Conservation (phyloP, 2,797 vertebrate genomes). For the Ctenopoma multispine region DNA sequence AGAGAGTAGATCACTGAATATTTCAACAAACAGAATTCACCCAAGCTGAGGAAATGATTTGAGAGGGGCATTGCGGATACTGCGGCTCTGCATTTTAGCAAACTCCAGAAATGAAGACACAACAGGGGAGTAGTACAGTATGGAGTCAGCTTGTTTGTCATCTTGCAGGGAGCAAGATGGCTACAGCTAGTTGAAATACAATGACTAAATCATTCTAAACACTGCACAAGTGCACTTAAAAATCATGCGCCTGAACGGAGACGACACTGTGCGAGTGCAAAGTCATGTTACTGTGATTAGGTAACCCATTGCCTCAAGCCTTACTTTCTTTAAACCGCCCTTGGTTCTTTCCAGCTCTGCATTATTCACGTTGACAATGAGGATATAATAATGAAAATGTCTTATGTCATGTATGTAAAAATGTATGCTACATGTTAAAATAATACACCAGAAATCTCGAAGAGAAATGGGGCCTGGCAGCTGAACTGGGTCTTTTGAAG, state of each 20-base stretch:
- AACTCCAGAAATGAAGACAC: not conserved
- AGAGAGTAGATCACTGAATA: conserved; percentile 52
- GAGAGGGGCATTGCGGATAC: conserved; percentile 30
- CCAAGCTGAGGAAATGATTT: conserved; percentile 51
- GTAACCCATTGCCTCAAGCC: conserved; percentile 45
- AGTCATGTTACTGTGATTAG: conserved; percentile 63
- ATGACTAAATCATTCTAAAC: conserved; percentile 57
- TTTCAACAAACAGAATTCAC: conserved; percentile 57
- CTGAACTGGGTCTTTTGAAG: not conserved
- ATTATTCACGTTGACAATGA: conserved; percentile 19
- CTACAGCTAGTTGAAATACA: conserved; percentile 52
- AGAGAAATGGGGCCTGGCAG: conserved; percentile 2
- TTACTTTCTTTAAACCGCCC: not conserved
- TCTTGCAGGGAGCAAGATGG: too few relatives aligned
- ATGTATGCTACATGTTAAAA: conserved; percentile 15
- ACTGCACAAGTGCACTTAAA: conserved; percentile 61
- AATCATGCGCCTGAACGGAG: conserved; percentile 48
- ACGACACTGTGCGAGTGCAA: conserved; percentile 53
- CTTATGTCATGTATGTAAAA: conserved; percentile 2
- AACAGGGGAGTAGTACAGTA: not conserved
- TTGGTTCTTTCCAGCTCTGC: not conserved
- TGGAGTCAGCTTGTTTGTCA: too few relatives aligned
- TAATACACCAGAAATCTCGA: not conserved
- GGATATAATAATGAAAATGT: not conserved
- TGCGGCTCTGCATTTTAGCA: conserved; percentile 27